Evolutionary conservation across 2,797 vertebrate genomes (phyloP).

Genomic region (Neomorphus geoffroyi): DNA sequence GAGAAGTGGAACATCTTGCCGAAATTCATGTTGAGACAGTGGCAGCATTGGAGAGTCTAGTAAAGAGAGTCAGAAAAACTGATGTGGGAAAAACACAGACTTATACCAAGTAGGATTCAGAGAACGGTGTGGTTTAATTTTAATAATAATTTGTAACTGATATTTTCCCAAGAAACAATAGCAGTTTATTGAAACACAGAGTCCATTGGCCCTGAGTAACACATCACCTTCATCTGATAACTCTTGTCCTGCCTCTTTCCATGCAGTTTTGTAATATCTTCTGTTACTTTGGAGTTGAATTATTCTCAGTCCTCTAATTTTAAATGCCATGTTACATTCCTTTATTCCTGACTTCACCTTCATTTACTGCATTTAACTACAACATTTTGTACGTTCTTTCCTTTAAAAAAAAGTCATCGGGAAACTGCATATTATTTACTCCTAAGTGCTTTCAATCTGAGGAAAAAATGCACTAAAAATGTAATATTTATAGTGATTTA

Average conservation of each 20-base stretch:
- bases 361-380: not conserved
- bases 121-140: not conserved
- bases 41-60: not conserved
- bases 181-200: not conserved
- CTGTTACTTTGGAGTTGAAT: not conserved
- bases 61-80: not conserved
- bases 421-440: not conserved
- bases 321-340: not conserved
- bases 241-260: not conserved
- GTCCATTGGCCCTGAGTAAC: not conserved
- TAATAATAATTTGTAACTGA: not conserved
- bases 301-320: not conserved
- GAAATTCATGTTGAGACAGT: not conserved
- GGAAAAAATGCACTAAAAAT: not conserved
- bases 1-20: not conserved
- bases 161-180: not conserved
- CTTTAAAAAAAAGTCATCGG: not conserved
- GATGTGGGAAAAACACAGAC: not conserved
- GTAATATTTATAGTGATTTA: slow-evolving; percentile 19
- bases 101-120: not conserved
- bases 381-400: not conserved
- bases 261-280: not conserved
- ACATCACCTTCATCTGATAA: not conserved
- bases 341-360: slow-evolving; percentile 11
- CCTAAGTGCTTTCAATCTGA: not conserved